Conservation (phyloP, 64 coral and sea anemone genomes). For the Acropora tenuis region DNA sequence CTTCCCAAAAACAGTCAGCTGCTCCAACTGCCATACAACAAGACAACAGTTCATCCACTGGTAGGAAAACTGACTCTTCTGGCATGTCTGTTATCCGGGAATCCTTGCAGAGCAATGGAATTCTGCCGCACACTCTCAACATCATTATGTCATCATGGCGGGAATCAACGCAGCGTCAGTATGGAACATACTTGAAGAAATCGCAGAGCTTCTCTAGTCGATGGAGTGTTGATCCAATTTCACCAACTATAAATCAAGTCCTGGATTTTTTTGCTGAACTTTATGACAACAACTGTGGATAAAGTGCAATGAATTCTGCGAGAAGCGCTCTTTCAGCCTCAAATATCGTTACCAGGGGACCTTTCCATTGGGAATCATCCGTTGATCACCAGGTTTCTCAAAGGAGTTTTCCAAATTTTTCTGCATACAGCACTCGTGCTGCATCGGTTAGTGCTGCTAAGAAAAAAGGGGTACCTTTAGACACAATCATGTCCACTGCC, state of each 20-base stretch:
- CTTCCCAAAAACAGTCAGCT: not conserved
- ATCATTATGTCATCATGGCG: not conserved
- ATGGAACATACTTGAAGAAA: constrained; percentile 6
- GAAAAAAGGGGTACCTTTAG: no score
- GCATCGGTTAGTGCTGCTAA: no score
- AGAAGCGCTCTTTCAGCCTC: constrained; percentile 27
- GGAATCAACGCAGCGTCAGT: not conserved
- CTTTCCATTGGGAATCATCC: not conserved
- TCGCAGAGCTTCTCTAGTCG: not conserved
- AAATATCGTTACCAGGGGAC: not conserved
- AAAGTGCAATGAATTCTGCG: constrained; percentile 52
- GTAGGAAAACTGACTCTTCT: not conserved
- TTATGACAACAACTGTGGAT: constrained; percentile 36
- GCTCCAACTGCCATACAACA: not conserved
- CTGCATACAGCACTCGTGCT: no score
- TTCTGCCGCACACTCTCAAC: not conserved
- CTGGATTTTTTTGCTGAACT: constrained; percentile 56
- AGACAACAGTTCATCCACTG: constrained; percentile 2
- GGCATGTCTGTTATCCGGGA: constrained; percentile 4
- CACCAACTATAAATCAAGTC: constrained; percentile 31
- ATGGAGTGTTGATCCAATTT: constrained; percentile 13
- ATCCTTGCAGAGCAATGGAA: constrained; percentile 4
- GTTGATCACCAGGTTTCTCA: constrained; percentile 42
- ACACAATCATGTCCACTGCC: no score
- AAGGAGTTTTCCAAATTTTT: constrained; percentile 48